Percentiles rank a stretch among this genome's conserved stretches.
phyloP scores from a whole-genome alignment of 2,888 invertebrate genomes.

The Xestia sexstrigata region DNA sequence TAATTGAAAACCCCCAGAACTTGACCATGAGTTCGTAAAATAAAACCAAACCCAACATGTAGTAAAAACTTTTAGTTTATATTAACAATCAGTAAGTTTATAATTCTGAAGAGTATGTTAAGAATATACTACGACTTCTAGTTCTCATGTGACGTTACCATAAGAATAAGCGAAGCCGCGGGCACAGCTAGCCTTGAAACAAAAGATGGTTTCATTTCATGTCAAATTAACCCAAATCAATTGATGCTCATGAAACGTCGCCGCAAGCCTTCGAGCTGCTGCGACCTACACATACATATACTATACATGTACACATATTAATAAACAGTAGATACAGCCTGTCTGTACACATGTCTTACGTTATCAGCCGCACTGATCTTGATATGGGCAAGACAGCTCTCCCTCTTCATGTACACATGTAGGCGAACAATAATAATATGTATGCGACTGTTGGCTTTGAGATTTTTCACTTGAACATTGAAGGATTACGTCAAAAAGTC shows the following conservation, averaged over 20 bases:
- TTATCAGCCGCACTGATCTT: slow-evolving; percentile 51
- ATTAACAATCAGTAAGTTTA: neutral
- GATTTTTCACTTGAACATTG: slow-evolving; percentile 27
- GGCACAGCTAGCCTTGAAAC: neutral
- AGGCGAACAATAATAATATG: slow-evolving; percentile 22
- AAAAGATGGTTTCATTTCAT: neutral
- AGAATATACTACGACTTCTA: neutral
- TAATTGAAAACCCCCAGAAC: no score
- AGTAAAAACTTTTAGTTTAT: neutral
- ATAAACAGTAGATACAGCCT: slow-evolving; percentile 35
- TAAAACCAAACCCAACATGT: neutral
- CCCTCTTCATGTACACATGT: slow-evolving; percentile 25
- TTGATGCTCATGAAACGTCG: slow-evolving; percentile 16
- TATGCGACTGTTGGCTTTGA: slow-evolving; percentile 3
- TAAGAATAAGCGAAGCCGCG: neutral
- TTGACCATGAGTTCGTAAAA: no score
- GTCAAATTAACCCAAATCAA: slow-evolving; percentile 12
- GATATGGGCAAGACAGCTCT: slow-evolving; percentile 56
- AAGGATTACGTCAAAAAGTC: slow-evolving; percentile 6
- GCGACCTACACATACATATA: slow-evolving; percentile 15
- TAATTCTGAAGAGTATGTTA: neutral
- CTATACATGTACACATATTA: slow-evolving; percentile 9
- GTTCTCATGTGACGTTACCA: neutral
- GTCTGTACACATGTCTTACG: slow-evolving; percentile 39
- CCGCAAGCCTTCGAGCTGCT: neutral